Conservation (phyloP, 2,888 invertebrate species). For the Zele albiditarsus region DNA sequence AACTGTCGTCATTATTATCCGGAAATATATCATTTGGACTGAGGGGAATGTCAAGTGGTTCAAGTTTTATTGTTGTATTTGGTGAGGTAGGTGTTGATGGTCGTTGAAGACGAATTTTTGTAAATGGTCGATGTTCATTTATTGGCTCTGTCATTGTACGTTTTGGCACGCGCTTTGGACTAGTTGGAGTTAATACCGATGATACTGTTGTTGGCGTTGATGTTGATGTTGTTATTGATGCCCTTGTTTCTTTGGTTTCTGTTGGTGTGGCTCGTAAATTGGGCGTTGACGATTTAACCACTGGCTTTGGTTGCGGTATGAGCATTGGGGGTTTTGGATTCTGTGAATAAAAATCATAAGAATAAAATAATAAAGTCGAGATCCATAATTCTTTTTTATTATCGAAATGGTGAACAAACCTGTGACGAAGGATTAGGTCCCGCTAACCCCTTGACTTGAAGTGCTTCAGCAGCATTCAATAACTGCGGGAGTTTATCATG, state of each 20-base stretch:
- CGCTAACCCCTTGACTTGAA: slow-evolving; percentile 84
- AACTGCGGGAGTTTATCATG: slow-evolving; percentile 88
- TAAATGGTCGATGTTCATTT: slow-evolving; percentile 61
- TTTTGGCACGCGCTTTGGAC: slow-evolving; percentile 67
- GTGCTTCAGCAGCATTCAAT: slow-evolving; percentile 87
- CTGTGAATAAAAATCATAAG: slow-evolving; percentile 50
- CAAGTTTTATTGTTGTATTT: slow-evolving; percentile 62
- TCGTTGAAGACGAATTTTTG: slow-evolving; percentile 67
- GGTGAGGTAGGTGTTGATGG: slow-evolving; percentile 58
- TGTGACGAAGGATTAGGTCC: slow-evolving; percentile 68
- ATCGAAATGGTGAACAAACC: slow-evolving; percentile 50
- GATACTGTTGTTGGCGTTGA: slow-evolving; percentile 30
- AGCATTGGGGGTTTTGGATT: slow-evolving; percentile 63
- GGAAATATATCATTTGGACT: slow-evolving; percentile 66
- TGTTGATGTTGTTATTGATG: neutral
- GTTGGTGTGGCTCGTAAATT: slow-evolving; percentile 45
- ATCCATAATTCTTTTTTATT: neutral
- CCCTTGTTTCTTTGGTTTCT: slow-evolving; percentile 62
- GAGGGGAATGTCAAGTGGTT: slow-evolving; percentile 67
- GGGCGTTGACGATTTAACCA: slow-evolving; percentile 38
- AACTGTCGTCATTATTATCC: slow-evolving; percentile 61
- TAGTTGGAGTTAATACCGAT: slow-evolving; percentile 45
- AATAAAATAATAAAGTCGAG: neutral
- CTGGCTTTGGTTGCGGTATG: slow-evolving; percentile 63
- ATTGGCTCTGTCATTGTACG: slow-evolving; percentile 59